Percentiles rank a stretch among this genome's conserved stretches.
phyloP scores from a whole-genome alignment of 2,888 invertebrate genomes.

The Odontocerum albicorne region DNA sequence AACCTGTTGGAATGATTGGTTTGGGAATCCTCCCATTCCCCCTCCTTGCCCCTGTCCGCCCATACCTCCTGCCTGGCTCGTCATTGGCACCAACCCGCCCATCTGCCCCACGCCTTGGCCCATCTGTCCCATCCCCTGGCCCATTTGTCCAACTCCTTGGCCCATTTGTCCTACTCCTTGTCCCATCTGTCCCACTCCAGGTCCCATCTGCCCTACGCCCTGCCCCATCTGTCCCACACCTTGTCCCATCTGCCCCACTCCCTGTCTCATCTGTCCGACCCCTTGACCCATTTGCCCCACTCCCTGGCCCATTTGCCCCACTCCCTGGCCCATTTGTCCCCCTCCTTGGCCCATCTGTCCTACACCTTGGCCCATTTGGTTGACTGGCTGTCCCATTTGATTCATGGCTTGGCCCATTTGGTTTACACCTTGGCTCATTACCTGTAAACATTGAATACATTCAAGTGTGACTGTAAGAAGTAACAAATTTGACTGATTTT shows the following conservation, averaged over 20 bases:
- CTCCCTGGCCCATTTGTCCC: conserved; percentile 56
- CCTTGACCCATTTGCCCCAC: conserved; percentile 54
- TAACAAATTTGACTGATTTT: too few relatives aligned
- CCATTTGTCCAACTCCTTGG: conserved; percentile 43
- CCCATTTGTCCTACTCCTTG: conserved; percentile 55
- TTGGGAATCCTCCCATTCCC: conserved; percentile 57
- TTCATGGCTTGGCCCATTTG: conserved; percentile 56
- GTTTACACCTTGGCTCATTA: conserved; percentile 53
- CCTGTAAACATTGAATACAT: too few relatives aligned
- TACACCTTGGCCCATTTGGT: conserved; percentile 53
- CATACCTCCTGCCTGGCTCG: conserved; percentile 36
- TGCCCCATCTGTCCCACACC: conserved; percentile 56
- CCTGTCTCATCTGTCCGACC: conserved; percentile 53
- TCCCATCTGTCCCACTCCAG: conserved; percentile 59
- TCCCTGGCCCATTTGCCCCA: conserved; percentile 50
- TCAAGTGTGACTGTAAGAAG: too few relatives aligned
- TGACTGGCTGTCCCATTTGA: conserved; percentile 51
- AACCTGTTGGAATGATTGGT: conserved; percentile 58
- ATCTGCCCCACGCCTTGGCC: conserved; percentile 56
- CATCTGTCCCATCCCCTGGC: conserved; percentile 58
- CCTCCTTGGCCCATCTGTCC: conserved; percentile 53
- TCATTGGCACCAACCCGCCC: conserved; percentile 43
- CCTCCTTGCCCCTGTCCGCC: conserved; percentile 39
- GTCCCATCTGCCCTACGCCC: conserved; percentile 52
- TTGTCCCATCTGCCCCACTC: conserved; percentile 51